Evolutionary conservation across 2,888 invertebrate genomes (phyloP), one percentile per base, ranked within the genome.

Genomic region (Ormyrus labotus): DNA sequence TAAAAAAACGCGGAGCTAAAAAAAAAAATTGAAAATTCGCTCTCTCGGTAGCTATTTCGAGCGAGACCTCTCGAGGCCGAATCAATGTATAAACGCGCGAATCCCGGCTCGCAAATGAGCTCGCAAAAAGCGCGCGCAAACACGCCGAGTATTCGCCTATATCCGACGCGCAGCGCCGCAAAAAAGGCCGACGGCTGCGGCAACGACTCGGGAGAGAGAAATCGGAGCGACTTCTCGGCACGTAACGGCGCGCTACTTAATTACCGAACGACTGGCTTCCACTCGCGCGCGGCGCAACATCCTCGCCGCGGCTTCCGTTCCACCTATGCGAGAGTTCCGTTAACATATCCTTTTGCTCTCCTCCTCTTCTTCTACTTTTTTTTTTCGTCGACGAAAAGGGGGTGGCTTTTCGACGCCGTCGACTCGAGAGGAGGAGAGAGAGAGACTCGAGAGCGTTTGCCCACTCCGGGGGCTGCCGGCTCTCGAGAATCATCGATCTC

Each of bases 381-480:
- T 45, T 45, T 45, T 6, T 10, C 19, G 13, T 60, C 45, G 57
- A 9, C 11, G 45, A 57, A 47, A 1, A n/a, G n/a, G n/a, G 71
- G 51, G 45, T 45, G 73, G 48, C 57, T 73, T 73, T 73, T 73
- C 47, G 64, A 5, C 10, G 3, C 10, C 10, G 48, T 65, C 73
- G 19, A 19, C 19, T 19, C 19, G 19, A 19, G 19, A 19, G 19
- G 19, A 19, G 19, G 19, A 19, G 70, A 19, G 19, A 1, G 60
- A 64, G 73, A 73, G 47, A 55, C 73, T 73, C 64, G 73, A 65
- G 73, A 57, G 65, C 64, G 64, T 73, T 73, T 73, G 73, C 73
- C 64, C 73, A 73, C 73, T 73, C 55, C 34, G n/a, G 71, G 60
- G 50, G 11, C 47, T 1, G 72, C 55, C 1, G 19, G 19, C 19